phyloP scores from a whole-genome alignment of 2,797 vertebrate species.

The Spizella passerina region DNA sequence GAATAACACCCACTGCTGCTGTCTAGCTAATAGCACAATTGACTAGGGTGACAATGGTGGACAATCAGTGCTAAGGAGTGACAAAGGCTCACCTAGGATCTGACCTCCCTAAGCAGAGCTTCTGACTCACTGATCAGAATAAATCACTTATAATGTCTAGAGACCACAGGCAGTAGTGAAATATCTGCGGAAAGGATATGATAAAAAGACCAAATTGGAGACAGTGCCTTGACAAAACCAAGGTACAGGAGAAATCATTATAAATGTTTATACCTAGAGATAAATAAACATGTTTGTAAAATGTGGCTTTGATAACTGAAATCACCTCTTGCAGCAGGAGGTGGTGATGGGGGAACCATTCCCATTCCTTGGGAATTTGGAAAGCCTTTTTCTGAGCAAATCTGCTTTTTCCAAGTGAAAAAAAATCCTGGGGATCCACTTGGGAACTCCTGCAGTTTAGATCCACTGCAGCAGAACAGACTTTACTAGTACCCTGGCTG shows the following conservation, averaged over 20 bases:
- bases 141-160: not conserved
- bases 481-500: not conserved
- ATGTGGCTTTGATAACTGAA: not conserved
- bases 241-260: not conserved
- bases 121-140: not conserved
- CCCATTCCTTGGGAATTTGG: not conserved
- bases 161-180: not conserved
- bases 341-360: not conserved
- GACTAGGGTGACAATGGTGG: not conserved
- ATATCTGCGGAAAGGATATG: not conserved
- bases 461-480: not conserved
- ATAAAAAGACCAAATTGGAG: not conserved
- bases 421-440: not conserved
- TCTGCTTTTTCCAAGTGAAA: not conserved
- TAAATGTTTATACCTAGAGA: not conserved
- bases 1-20: not conserved
- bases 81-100: not conserved
- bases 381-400: not conserved
- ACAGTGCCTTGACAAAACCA: not conserved
- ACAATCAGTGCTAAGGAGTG: not conserved
- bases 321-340: not conserved
- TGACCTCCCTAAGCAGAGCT: not conserved
- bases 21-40: not conserved
- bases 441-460: not conserved
- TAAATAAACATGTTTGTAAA: not conserved